These are phyloP conservation scores for Lineus longissimus DNA, from an alignment of 1,140 invertebrate genomes.

Conservation along the genomic window DNA sequence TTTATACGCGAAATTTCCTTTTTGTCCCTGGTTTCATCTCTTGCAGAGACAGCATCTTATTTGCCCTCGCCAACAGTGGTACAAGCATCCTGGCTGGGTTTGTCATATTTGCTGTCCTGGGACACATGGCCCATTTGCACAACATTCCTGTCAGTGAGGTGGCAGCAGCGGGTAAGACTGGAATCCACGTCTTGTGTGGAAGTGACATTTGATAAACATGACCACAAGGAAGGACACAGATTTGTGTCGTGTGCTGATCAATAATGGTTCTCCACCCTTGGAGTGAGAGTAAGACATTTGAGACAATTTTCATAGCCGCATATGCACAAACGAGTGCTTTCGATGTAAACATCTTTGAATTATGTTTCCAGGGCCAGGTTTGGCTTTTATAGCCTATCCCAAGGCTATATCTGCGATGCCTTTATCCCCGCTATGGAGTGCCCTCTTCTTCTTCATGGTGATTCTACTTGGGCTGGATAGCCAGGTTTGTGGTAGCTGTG, in stretches of 20 bases:
- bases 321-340: too few species aligned
- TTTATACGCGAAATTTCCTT: too few species aligned
- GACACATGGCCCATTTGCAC: slow-evolving; percentile 16
- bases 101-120: slow-evolving; percentile 18
- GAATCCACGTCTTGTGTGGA: neutral
- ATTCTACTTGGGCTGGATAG: slow-evolving; percentile 42
- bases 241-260: too few species aligned
- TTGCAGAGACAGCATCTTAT: slow-evolving; percentile 83
- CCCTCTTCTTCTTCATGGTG: slow-evolving; percentile 70
- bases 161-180: slow-evolving; percentile 71
- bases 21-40: too few species aligned
- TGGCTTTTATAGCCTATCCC: slow-evolving; percentile 80
- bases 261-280: too few species aligned
- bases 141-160: slow-evolving; percentile 15
- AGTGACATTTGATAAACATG: too few species aligned
- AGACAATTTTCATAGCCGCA: too few species aligned
- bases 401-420: slow-evolving; percentile 76
- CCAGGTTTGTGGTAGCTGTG: slow-evolving; percentile 18
- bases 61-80: slow-evolving; percentile 88
- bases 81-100: slow-evolving; percentile 48
- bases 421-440: slow-evolving; percentile 74
- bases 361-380: slow-evolving; percentile 68
- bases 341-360: too few species aligned
- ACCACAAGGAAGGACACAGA: too few species aligned
- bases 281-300: too few species aligned